Evolutionary conservation across 2,888 invertebrate species (phyloP).

Genomic region (Pristionchus entomophagus): DNA sequence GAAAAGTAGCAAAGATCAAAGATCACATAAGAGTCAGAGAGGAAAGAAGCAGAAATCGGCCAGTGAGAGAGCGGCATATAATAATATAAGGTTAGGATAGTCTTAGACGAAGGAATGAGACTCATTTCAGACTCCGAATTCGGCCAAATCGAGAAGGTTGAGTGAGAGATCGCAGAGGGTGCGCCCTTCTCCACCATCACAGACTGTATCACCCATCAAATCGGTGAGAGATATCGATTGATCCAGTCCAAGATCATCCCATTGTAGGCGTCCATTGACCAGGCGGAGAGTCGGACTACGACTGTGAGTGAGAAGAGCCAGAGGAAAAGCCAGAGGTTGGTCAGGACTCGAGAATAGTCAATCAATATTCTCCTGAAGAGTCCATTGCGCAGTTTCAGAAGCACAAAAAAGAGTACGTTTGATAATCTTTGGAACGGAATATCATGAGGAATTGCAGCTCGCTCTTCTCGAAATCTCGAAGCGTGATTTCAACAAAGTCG

Average conservation of each 20-base stretch:
- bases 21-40: not conserved
- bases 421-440: no score
- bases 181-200: not conserved
- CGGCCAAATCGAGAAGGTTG: not conserved
- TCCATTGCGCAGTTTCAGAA: not conserved
- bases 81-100: not conserved
- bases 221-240: not conserved
- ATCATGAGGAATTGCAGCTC: not conserved
- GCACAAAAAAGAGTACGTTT: not conserved
- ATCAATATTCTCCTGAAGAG: not conserved
- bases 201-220: not conserved
- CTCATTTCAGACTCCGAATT: not conserved
- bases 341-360: not conserved
- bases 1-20: slow-evolving; percentile 13
- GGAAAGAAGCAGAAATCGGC: not conserved
- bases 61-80: not conserved
- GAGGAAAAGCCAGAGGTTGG: not conserved
- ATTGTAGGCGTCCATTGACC: not conserved
- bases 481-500: not conserved
- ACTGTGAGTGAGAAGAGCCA: not conserved
- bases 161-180: slow-evolving; percentile 12
- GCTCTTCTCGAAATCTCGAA: not conserved
- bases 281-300: not conserved
- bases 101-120: not conserved
- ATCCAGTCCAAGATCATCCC: not conserved